These are phyloP conservation scores for Omphaloscelis lunosa DNA, from an alignment of 2,888 invertebrate genomes.

Conservation along the genomic window DNA sequence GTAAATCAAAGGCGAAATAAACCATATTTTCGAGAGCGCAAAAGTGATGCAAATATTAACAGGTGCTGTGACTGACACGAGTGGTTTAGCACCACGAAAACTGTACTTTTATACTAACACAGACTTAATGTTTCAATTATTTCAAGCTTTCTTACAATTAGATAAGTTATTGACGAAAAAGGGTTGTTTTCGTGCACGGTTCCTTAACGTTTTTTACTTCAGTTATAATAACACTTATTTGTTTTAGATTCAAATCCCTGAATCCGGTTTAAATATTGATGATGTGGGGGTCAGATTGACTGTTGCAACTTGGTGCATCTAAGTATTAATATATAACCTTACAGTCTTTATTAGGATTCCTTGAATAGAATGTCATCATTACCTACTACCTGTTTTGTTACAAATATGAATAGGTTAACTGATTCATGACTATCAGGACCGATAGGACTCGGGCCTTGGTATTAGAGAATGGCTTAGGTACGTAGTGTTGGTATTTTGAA, in stretches of 20 bases:
- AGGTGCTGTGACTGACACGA: too few species aligned
- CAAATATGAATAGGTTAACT: slow-evolving; percentile 36
- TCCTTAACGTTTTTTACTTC: too few species aligned
- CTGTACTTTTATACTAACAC: too few species aligned
- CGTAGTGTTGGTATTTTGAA: background rate
- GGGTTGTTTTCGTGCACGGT: too few species aligned
- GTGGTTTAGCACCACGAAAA: too few species aligned
- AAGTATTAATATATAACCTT: background rate
- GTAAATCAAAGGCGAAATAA: too few species aligned
- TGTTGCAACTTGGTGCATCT: slow-evolving; percentile 1
- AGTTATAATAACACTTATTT: background rate
- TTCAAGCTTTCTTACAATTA: too few species aligned
- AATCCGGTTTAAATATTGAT: background rate
- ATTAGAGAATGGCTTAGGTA: background rate
- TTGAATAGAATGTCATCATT: slow-evolving; percentile 37
- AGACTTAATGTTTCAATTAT: too few species aligned
- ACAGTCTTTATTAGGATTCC: slow-evolving; percentile 8
- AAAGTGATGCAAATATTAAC: too few species aligned
- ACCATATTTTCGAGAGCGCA: too few species aligned
- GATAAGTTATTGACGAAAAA: too few species aligned
- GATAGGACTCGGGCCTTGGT: slow-evolving; percentile 22
- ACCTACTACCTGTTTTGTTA: slow-evolving; percentile 2
- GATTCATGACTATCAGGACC: slow-evolving; percentile 5
- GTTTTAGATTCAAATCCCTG: background rate
- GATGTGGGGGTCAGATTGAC: background rate